A percentile compares a stretch with the other conserved stretches of the same genome.
These are phyloP conservation scores for Aphodius granarius DNA, from an alignment of 2,888 invertebrate genomes.

Conservation along the genomic window DNA sequence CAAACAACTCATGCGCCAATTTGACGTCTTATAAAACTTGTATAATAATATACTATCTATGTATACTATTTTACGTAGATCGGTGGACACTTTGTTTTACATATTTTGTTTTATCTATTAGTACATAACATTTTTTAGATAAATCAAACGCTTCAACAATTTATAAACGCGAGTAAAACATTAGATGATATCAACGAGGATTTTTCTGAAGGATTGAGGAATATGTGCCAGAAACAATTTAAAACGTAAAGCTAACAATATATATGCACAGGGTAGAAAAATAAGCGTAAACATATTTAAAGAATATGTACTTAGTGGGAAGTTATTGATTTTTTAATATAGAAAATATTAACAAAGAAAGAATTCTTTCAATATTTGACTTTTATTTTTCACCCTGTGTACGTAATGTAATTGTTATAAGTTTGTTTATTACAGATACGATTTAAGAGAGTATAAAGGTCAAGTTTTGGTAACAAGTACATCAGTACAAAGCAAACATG, in stretches of 20 bases:
- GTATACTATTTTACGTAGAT: not conserved
- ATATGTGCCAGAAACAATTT: slow-evolving; percentile 29
- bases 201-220: slow-evolving; percentile 1
- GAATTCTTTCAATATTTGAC: too few species aligned
- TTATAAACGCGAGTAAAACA: slow-evolving; percentile 14
- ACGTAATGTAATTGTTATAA: too few species aligned
- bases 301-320: too few species aligned
- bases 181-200: slow-evolving; percentile 10
- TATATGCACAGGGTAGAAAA: too few species aligned
- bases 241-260: slow-evolving; percentile 23
- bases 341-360: too few species aligned
- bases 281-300: too few species aligned
- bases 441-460: slow-evolving; percentile 28
- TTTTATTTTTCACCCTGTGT: too few species aligned
- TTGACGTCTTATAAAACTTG: too few species aligned
- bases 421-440: slow-evolving; percentile 27
- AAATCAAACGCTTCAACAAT: slow-evolving; percentile 4
- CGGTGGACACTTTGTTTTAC: too few species aligned
- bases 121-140: slow-evolving; percentile 22
- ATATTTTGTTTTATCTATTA: not conserved
- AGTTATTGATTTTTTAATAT: too few species aligned
- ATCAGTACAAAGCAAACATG: slow-evolving; percentile 24
- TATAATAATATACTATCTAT: too few species aligned
- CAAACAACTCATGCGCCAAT: too few species aligned
- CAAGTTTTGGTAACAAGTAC: slow-evolving; percentile 22